phyloP scores from a whole-genome alignment of 2,113 vertebrate species.

The Lota lota region DNA sequence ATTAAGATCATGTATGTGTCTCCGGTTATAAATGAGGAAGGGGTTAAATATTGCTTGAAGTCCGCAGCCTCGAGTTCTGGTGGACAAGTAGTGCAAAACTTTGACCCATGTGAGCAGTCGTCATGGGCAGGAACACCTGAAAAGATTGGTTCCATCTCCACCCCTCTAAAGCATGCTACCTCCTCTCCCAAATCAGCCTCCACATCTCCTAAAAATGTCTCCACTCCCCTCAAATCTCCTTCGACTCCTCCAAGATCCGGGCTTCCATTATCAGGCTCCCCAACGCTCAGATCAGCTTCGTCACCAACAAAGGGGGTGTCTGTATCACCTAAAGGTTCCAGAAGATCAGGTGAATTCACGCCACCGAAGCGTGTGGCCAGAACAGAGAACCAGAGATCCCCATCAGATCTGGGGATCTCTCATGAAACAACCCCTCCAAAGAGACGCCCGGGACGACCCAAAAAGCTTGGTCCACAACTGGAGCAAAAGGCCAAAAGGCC shows the following conservation, averaged over 20 bases:
- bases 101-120: constrained; percentile 72
- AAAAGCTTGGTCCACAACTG: constrained; percentile 86
- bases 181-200: constrained; percentile 15
- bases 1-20: constrained; percentile 97
- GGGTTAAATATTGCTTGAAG: constrained; percentile 88
- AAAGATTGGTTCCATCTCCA: constrained; percentile 17
- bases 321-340: constrained; percentile 47
- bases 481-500: constrained; percentile 87
- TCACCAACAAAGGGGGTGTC: constrained; percentile 25
- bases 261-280: background rate
- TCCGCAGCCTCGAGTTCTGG: constrained; percentile 72
- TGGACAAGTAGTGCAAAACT: constrained; percentile 49
- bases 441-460: constrained; percentile 89
- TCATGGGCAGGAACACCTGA: constrained; percentile 60
- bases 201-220: background rate
- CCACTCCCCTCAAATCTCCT: constrained; percentile 11
- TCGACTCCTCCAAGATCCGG: constrained; percentile 11
- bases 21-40: constrained; percentile 80
- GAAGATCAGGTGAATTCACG: constrained; percentile 47
- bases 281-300: constrained; percentile 29
- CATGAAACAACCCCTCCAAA: constrained; percentile 75
- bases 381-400: constrained; percentile 37
- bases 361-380: constrained; percentile 39
- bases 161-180: constrained; percentile 15
- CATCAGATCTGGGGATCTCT: constrained; percentile 21